A percentile compares a stretch with the other conserved stretches of the same genome.
These are phyloP conservation scores for Sesamia nonagrioides DNA, from an alignment of 1,140 invertebrate species.

Conservation along the genomic window DNA sequence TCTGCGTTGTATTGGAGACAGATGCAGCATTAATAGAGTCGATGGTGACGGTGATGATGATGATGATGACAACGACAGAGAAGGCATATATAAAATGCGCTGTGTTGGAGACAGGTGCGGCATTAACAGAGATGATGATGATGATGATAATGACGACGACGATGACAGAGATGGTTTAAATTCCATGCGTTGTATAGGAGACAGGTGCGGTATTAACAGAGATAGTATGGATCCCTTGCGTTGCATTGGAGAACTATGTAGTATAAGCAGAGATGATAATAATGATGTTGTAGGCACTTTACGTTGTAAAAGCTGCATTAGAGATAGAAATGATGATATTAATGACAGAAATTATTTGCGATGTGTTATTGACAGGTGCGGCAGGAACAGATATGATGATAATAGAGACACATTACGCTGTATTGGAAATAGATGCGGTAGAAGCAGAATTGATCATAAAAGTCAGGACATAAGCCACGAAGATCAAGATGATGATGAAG, in stretches of 20 bases:
- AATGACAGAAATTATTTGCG: background rate
- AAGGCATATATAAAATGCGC: background rate
- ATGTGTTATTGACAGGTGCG: conserved; percentile 1
- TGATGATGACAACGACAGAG: background rate
- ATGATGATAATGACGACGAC: background rate
- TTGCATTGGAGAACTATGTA: background rate
- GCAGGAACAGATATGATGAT: background rate
- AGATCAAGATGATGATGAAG: background rate
- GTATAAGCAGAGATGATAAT: conserved; percentile 20
- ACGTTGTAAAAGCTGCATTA: background rate
- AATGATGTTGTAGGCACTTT: background rate
- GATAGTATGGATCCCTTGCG: background rate
- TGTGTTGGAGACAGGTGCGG: background rate
- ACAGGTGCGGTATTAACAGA: background rate
- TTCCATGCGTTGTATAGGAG: background rate
- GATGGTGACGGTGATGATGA: background rate
- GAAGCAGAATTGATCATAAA: background rate
- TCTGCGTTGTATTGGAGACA: background rate
- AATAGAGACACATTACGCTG: background rate
- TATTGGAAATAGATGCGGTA: background rate
- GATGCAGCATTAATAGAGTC: background rate
- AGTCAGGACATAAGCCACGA: background rate
- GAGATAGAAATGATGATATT: conserved; percentile 6
- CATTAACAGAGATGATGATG: background rate
- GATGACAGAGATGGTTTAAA: background rate